Base-by-base conservation (phyloP, 2,888 invertebrate genomes). In the Tenodera sinensis region DNA sequence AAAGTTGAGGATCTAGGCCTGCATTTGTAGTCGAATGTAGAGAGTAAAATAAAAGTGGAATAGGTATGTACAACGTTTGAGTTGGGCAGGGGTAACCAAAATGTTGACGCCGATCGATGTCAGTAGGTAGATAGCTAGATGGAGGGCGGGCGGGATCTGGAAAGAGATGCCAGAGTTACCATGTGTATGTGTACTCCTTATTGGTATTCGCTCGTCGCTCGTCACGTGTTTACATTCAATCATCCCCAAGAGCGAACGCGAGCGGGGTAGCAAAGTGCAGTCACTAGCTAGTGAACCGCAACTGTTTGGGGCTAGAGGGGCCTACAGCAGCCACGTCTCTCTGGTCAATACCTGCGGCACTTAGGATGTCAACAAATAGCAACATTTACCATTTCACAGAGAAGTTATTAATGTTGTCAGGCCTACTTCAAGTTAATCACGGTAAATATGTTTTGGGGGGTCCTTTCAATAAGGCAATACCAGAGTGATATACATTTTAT, bases 221-320 rank as follows among this genome's bases (percentile, higher is more conserved):
- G 87, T 88, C 88, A 89, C 90, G 90, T 90, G 88, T 90, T 90
- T 90, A 90, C 90, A 90, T 90, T 90, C 90, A 89, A 90, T 90
- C 90, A 90, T 90, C 88, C 88, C 88, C 84, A 87, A 54, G 85
- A 89, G 89, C 89, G 88, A 28, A 89, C 89, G 89, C 85, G 89
- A 85, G 54, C 34, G 28, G 89, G 34, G 89, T 89, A 89, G 83
- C 89, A 89, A 89, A 89, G 89, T 89, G 89, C 89, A 83, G 84
- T 71, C 89, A 47, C 81, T 88, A 88, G 83, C 84, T 28, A 71
- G 83, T 83, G 47, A 88, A 83, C 54, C 54, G 54, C 54, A 71
- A 71, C 20, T 25, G 25, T 3, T 71, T 71, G 25, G 54, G 20
- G 54, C 54, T 71, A 71, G 20, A 71, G 54, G 15, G 54, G 54